Conservation (phyloP, 2,888 invertebrate species). For the Eilema depressum region DNA sequence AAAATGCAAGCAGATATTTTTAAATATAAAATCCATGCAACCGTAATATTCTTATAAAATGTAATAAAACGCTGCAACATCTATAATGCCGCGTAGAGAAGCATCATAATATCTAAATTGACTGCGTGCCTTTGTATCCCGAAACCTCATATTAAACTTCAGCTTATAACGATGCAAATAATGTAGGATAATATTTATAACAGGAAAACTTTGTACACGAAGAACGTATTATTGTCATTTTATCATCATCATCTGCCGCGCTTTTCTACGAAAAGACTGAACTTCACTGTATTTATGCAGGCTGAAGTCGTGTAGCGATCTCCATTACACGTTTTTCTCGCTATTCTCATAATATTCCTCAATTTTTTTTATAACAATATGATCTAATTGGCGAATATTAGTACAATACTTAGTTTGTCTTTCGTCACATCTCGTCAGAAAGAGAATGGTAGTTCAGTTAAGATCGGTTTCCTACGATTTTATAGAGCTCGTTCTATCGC, state of each 20-base stretch:
- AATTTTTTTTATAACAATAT: too few species aligned
- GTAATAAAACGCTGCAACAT: conserved; percentile 43
- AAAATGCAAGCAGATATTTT: conserved; percentile 33
- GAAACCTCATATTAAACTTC: conserved; percentile 10
- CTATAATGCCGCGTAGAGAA: conserved; percentile 22
- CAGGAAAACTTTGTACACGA: not conserved
- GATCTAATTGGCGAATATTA: too few species aligned
- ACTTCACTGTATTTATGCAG: too few species aligned
- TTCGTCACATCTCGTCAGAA: not conserved
- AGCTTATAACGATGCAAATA: conserved; percentile 16
- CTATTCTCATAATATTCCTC: too few species aligned
- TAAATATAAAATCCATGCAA: conserved; percentile 28
- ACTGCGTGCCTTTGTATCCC: conserved; percentile 28
- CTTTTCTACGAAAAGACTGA: not conserved
- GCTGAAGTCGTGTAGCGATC: too few species aligned
- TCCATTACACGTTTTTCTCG: too few species aligned
- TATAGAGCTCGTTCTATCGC: too few species aligned
- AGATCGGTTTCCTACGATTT: not conserved
- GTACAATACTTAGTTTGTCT: not conserved
- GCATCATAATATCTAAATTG: conserved; percentile 37
- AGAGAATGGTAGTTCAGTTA: too few species aligned
- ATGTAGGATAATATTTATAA: conserved; percentile 13
- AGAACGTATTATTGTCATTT: not conserved
- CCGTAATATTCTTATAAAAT: conserved; percentile 28
- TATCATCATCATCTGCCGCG: not conserved